Evolutionary conservation across 2,888 invertebrate species (phyloP), one percentile per base, ranked within the genome.

Genomic region (Polylopha cassiicola): DNA sequence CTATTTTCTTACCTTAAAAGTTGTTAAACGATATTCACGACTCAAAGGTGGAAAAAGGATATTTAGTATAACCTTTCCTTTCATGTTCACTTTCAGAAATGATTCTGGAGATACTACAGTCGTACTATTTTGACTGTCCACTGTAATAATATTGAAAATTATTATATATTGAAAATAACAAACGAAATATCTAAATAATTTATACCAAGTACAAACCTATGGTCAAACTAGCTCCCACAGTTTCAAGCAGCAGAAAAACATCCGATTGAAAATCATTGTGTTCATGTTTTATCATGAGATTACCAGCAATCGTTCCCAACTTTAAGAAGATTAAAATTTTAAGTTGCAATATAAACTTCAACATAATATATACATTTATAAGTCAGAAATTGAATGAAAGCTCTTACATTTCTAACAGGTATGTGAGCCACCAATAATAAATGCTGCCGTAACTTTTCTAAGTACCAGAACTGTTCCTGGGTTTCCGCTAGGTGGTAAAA

Each of bases 261-360:
- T 93, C 93, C 0, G 93, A 93, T 4, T 90, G 89, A 61, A 93
- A 93, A 37, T 90, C 90, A 2, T 73, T n/a, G n/a, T 73, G 86
- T 4, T 75, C 59, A 55, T 92, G 87, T 62, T 93, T 93, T 38
- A 91, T 86, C 73, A 89, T 88, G 37, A 93, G 61, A 57, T 92
- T 93, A 0, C 92, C 93, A 6, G 89, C 92, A 39, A 92, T 69
- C 2, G 89, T 89, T 18, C 90, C 92, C 36, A 87, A 74, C 89
- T 89, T 57, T 11, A 71, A 64, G 7, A 47, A 42, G 13, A 28
- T 23, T 20, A 15, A 32, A 33, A 24, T 2, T 18, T 34, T 8
- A 8, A 17, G 7, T n/a, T n/a, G n/a, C n/a, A n/a, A n/a, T n/a
- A n/a, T n/a, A n/a, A n/a, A n/a, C n/a, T n/a, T n/a, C n/a, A n/a